A percentile compares a stretch with the other conserved stretches of the same genome.
phyloP scores from a whole-genome alignment of 2,113 vertebrate species.

The Scopus umbretta region DNA sequence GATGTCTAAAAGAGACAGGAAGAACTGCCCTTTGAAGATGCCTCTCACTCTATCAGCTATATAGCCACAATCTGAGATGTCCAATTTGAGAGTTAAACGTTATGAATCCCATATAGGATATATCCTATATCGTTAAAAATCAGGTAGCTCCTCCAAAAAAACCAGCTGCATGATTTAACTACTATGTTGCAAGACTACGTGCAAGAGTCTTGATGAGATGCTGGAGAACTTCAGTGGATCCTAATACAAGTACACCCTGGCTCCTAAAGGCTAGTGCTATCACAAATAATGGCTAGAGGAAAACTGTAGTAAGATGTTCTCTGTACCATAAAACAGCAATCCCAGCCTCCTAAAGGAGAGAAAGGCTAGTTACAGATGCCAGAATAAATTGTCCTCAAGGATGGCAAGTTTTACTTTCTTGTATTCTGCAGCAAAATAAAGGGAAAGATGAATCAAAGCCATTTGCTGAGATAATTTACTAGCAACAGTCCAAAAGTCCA shows the following conservation, averaged over 20 bases:
- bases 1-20: background rate
- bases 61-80: background rate
- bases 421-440: background rate
- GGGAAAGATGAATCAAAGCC: background rate
- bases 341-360: background rate
- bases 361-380: background rate
- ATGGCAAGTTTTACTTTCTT: background rate
- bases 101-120: background rate
- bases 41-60: background rate
- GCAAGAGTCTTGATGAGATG: background rate
- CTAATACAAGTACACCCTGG: background rate
- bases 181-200: background rate
- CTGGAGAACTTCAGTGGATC: background rate
- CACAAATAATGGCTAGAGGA: background rate
- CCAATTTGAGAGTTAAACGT: background rate
- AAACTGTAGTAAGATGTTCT: background rate
- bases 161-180: background rate
- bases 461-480: background rate
- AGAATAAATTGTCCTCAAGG: background rate
- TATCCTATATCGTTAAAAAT: background rate
- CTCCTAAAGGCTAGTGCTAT: background rate
- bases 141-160: background rate
- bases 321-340: background rate
- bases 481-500: background rate
- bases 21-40: background rate